These are phyloP conservation scores for Yoshiicerus persimilis DNA, from an alignment of 1,140 invertebrate genomes.

Conservation along the genomic window DNA sequence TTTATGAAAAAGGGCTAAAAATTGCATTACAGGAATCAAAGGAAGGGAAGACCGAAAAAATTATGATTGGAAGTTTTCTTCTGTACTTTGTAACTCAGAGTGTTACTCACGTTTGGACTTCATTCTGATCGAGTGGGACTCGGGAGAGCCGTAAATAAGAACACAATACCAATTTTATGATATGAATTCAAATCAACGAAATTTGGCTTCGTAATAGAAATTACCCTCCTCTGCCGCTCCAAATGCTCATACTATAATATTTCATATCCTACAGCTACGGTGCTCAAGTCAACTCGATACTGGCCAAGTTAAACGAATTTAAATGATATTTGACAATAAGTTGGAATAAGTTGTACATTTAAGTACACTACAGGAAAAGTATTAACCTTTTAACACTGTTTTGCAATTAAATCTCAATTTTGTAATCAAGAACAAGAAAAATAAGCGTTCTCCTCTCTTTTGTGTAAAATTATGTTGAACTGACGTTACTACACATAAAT, in stretches of 20 bases:
- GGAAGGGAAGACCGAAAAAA: slow-evolving; percentile 38
- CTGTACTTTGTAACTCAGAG: not conserved
- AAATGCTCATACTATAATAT: not conserved
- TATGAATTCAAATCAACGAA: slow-evolving; percentile 50
- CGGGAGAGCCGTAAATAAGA: slow-evolving; percentile 50
- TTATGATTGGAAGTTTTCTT: slow-evolving; percentile 46
- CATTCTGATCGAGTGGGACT: slow-evolving; percentile 48
- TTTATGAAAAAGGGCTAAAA: slow-evolving; percentile 43
- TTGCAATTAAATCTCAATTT: too few species aligned
- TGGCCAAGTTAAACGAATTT: too few species aligned
- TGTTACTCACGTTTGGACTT: slow-evolving; percentile 43
- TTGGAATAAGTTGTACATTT: too few species aligned
- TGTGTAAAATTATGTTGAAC: too few species aligned
- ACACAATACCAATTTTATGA: slow-evolving; percentile 47
- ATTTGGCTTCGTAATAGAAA: slow-evolving; percentile 51
- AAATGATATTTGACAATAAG: too few species aligned
- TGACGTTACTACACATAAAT: too few species aligned
- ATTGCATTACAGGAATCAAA: slow-evolving; percentile 45
- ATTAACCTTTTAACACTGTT: too few species aligned
- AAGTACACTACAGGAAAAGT: too few species aligned
- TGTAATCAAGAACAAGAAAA: too few species aligned
- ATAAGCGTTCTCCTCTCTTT: too few species aligned
- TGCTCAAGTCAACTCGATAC: too few species aligned
- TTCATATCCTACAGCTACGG: not conserved
- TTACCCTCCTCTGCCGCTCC: slow-evolving; percentile 35